Percentiles rank a stretch among this genome's conserved stretches.
Evolutionary conservation across 2,888 invertebrate genomes (phyloP).

Genomic region (Prosapia bicincta): DNA sequence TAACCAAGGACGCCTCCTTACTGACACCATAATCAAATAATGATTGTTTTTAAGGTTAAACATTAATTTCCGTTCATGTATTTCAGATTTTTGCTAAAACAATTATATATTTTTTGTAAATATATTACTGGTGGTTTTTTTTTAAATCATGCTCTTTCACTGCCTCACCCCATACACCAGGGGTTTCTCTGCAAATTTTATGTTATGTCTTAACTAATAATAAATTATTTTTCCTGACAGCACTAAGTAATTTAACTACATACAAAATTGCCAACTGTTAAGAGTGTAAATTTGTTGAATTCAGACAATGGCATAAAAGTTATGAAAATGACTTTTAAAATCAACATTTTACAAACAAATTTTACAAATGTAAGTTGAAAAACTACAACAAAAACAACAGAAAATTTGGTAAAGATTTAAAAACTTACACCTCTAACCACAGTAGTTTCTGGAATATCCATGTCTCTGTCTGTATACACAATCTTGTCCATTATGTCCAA

Average conservation of each 20-base stretch:
- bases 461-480: constrained; percentile 3
- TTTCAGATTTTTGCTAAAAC: not conserved
- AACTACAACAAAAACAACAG: too few species aligned
- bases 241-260: too few species aligned
- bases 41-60: constrained; percentile 3
- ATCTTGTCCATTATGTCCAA: not conserved
- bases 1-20: constrained; percentile 7
- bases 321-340: too few species aligned
- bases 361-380: too few species aligned
- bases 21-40: not conserved
- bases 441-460: constrained; percentile 2
- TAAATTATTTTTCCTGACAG: too few species aligned
- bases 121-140: not conserved
- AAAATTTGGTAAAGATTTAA: too few species aligned
- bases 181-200: too few species aligned
- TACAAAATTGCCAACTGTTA: too few species aligned
- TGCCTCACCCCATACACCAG: not conserved
- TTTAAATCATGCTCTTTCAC: not conserved
- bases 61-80: constrained; percentile 6
- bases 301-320: too few species aligned
- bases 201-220: too few species aligned
- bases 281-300: too few species aligned
- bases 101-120: not conserved
- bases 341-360: too few species aligned
- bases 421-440: constrained; percentile 16